Percentiles rank a stretch among this genome's conserved stretches.
These are phyloP conservation scores for Monomorium pharaonis DNA, from an alignment of 1,140 invertebrate species.

Conservation along the genomic window DNA sequence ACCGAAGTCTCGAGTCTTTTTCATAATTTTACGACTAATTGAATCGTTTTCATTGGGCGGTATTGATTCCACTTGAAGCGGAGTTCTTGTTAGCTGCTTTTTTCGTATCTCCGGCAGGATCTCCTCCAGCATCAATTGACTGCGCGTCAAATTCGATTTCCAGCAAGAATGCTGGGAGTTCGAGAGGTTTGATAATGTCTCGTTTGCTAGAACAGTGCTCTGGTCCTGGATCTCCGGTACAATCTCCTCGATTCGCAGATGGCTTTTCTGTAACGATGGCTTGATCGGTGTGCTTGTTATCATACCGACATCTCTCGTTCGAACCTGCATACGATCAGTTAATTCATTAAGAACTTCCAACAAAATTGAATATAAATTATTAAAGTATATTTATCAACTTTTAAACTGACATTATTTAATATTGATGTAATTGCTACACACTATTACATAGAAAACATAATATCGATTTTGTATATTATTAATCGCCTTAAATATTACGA, in stretches of 20 bases:
- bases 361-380: neutral
- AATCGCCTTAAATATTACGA: slow-evolving; percentile 41
- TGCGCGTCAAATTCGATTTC: slow-evolving; percentile 51
- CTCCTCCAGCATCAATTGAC: slow-evolving; percentile 52
- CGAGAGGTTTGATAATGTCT: slow-evolving; percentile 5
- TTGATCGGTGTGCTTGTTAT: slow-evolving; percentile 78
- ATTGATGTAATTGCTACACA: neutral
- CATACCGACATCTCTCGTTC: slow-evolving; percentile 78
- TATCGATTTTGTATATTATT: neutral
- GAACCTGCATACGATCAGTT: slow-evolving; percentile 45
- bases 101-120: slow-evolving; percentile 45
- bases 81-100: slow-evolving; percentile 52
- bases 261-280: slow-evolving; percentile 54
- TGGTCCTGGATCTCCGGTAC: slow-evolving; percentile 59
- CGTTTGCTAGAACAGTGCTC: neutral
- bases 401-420: neutral
- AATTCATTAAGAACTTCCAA: neutral
- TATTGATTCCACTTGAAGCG: slow-evolving; percentile 66
- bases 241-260: slow-evolving; percentile 66
- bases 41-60: slow-evolving; percentile 23
- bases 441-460: neutral
- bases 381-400: neutral
- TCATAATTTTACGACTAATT: neutral
- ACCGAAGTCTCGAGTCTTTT: slow-evolving; percentile 65
- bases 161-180: slow-evolving; percentile 44